Conservation (phyloP, 2,113 vertebrate species). For the Nothobranchius kuhntae region DNA sequence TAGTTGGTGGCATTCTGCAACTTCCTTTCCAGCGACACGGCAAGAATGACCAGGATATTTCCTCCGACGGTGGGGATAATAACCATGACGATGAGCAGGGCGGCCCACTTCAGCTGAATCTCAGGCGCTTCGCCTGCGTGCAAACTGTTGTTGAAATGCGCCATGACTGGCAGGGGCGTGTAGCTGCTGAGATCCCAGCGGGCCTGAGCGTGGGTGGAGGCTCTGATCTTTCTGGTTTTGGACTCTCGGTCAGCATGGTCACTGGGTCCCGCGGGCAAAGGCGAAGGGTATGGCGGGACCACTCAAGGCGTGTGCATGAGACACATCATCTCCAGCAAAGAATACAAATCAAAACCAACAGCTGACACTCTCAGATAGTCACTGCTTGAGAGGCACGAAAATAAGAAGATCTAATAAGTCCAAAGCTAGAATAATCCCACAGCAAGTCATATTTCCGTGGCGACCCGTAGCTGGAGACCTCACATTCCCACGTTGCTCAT, state of each 20-base stretch:
- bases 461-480: conserved; percentile 24
- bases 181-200: conserved; percentile 52
- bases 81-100: conserved; percentile 87
- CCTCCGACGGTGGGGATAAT: conserved; percentile 96
- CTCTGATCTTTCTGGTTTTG: conserved; percentile 77
- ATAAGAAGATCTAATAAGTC: conserved; percentile 10
- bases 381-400: neutral
- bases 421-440: conserved; percentile 53
- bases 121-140: conserved; percentile 51
- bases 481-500: conserved; percentile 20
- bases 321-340: conserved; percentile 28
- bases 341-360: conserved; percentile 1
- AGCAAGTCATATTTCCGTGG: conserved; percentile 45
- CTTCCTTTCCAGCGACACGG: conserved; percentile 93
- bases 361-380: neutral
- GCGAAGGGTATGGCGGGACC: conserved; percentile 25
- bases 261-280: conserved; percentile 70
- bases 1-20: conserved; percentile 98
- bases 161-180: conserved; percentile 69
- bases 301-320: conserved; percentile 40
- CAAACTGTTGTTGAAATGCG: conserved; percentile 47
- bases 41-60: conserved; percentile 96
- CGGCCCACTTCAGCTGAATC: conserved; percentile 83
- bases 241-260: conserved; percentile 87
- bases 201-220: conserved; percentile 48